phyloP scores from a whole-genome alignment of 2,113 vertebrate genomes.

The Zosterops japonicus region DNA sequence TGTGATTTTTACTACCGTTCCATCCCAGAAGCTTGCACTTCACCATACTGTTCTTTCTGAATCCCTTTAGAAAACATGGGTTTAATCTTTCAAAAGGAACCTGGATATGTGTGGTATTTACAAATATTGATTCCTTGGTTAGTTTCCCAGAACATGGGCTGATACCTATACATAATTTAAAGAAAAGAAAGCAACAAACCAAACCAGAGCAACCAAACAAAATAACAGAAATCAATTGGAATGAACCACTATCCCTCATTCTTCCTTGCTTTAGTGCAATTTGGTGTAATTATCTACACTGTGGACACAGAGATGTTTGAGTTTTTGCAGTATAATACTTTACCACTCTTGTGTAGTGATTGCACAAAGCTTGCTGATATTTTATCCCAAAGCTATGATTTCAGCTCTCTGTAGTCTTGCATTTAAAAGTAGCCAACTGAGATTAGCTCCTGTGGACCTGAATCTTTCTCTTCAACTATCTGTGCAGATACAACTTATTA shows the following conservation, averaged over 20 bases:
- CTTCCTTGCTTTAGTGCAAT: not conserved
- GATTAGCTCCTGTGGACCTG: not conserved
- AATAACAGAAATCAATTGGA: not conserved
- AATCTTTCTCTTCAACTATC: not conserved
- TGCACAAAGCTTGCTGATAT: not conserved
- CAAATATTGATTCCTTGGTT: not conserved
- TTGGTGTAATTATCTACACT: not conserved
- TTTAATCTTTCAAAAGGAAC: constrained; percentile 6
- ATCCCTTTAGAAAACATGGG: constrained; percentile 33
- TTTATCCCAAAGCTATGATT: not conserved
- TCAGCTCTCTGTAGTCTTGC: not conserved
- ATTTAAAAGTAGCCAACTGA: not conserved
- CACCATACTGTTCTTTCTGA: constrained; percentile 29
- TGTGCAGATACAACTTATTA: not conserved
- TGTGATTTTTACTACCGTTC: constrained; percentile 52
- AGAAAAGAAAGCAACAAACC: not conserved
- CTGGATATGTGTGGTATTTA: not conserved
- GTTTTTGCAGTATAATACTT: not conserved
- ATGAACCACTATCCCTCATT: not conserved
- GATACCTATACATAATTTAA: not conserved
- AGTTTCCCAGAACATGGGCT: not conserved
- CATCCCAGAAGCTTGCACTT: constrained; percentile 24
- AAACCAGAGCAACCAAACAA: not conserved
- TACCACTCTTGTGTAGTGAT: not conserved
- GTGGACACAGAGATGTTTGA: not conserved